phyloP scores from a whole-genome alignment of 2,888 invertebrate species.

The Machimus atricapillus region DNA sequence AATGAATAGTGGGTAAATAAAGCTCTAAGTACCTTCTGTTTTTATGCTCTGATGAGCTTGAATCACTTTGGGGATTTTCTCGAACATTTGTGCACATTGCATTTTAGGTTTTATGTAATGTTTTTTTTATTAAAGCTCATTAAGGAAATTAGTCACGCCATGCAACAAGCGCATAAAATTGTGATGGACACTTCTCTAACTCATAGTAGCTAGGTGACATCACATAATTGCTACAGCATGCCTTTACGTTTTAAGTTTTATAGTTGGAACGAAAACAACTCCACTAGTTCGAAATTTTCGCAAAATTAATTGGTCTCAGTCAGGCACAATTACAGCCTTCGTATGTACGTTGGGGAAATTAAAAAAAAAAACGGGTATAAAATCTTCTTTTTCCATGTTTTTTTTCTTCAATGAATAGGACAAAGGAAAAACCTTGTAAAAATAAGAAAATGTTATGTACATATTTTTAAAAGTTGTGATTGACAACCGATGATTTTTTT shows the following conservation, averaged over 20 bases:
- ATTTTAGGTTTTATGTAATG: not conserved
- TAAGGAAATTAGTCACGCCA: not conserved
- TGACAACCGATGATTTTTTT: no score
- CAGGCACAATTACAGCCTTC: not conserved
- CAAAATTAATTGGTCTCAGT: not conserved
- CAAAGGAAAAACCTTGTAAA: no score
- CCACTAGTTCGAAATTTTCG: not conserved
- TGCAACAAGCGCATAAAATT: not conserved
- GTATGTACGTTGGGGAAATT: not conserved
- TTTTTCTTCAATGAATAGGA: not conserved
- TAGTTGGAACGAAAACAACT: not conserved
- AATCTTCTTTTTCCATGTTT: not conserved
- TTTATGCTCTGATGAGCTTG: not conserved
- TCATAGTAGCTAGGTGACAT: not conserved
- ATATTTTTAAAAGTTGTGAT: no score
- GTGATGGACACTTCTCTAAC: not conserved
- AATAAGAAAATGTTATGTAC: no score
- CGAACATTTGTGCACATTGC: not conserved
- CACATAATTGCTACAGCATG: not conserved
- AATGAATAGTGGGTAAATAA: not conserved
- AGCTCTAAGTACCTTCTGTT: not conserved
- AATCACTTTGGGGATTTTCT: not conserved
- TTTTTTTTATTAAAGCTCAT: not conserved
- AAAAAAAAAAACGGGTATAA: not conserved
- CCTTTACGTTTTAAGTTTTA: not conserved